Evolutionary conservation across 2,113 vertebrate species (phyloP).

Genomic region (Eolophus roseicapilla): DNA sequence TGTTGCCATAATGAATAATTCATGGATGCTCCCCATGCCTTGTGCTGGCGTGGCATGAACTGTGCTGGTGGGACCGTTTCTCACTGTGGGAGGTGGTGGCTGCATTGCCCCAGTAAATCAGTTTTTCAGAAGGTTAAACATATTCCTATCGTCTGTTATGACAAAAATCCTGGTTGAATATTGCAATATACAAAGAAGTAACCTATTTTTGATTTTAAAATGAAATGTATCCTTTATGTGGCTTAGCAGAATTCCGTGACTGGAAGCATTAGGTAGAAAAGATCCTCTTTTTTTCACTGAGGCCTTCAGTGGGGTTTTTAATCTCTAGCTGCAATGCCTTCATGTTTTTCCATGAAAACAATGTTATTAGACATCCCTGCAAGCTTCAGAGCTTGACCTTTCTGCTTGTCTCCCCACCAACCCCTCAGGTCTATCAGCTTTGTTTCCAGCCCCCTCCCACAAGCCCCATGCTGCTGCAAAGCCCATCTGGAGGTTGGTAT

Average conservation of each 20-base stretch:
- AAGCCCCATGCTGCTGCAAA: neutral
- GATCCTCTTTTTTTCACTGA: neutral
- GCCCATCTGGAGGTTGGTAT: neutral
- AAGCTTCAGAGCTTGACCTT: neutral
- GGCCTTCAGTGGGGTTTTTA: neutral
- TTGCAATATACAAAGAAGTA: neutral
- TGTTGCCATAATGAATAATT: accelerated
- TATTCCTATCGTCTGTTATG: accelerated
- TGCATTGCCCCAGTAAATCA: neutral
- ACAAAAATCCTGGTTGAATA: too few species aligned
- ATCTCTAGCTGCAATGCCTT: neutral
- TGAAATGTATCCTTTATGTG: neutral
- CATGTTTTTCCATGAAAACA: neutral
- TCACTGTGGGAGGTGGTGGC: neutral
- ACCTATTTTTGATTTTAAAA: neutral
- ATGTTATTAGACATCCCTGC: neutral
- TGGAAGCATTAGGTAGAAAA: neutral
- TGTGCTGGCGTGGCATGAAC: neutral
- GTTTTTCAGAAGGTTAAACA: neutral
- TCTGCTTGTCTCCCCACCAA: neutral
- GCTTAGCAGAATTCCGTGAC: neutral
- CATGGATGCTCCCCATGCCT: neutral
- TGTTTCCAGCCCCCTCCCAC: neutral
- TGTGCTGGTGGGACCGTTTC: neutral
- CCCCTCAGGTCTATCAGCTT: neutral